Evolutionary conservation across 2,888 invertebrate genomes (phyloP), one percentile per base, ranked within the genome.

Genomic region (Cryptocheilus praepositus): DNA sequence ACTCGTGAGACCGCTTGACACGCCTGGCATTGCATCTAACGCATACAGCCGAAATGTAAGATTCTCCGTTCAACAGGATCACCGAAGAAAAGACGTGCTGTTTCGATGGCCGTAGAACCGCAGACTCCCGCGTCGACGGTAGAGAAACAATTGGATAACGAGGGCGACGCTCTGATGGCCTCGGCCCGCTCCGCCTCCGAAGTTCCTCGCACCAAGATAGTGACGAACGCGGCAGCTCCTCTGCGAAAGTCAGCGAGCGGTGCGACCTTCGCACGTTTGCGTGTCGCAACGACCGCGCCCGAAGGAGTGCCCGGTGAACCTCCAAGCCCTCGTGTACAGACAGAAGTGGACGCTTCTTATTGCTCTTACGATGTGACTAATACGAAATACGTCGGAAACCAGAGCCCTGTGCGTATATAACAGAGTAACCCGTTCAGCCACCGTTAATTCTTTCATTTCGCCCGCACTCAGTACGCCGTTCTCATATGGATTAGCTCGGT

Each of bases 221-320:
- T 76, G 2, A 72, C 79, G 1, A 85, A 83, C 57, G 76, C 83
- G 25, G 77, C 82, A 3, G 71, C 83, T 51, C 85, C 87, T 3
- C 75, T 88, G 13, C 81, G 88, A 1, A 88, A 88, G 70, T 88
- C 88, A 5, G 86, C 88, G 0, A 88, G 88, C 43, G 93, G 94
- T 0, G 93, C 94, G 7, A 94, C 94, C 0, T 90, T 95, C 81
- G 95, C 94, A 0, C 90, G 95, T 0, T 89, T 95, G 51, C 91
- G 95, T 5, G 95, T 95, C 5, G 92, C 93, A 49, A 36, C 36
- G 8, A 92, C 92, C 1, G 82, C 87, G 2, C 84, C 85, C 76
- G 74, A 88, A 22, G 75, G 79, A 21, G 73, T 85, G 18, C 19
- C 87, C 87, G 92, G 91, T 51, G 92, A 92, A 77, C 89, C 91